phyloP scores from a whole-genome alignment of 1,140 invertebrate genomes.

The Melipona quadrifasciata region DNA sequence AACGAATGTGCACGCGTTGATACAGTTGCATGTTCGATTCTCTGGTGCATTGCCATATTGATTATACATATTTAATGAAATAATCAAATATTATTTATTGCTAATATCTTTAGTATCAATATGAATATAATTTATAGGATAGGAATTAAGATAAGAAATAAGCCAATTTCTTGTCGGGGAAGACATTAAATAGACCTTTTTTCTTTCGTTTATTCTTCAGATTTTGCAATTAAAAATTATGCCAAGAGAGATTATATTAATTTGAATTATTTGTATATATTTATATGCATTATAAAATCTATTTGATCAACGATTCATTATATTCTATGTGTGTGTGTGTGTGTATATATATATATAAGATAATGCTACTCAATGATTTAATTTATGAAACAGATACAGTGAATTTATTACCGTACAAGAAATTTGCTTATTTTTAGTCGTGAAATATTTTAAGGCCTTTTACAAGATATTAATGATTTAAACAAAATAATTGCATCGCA shows the following conservation, averaged over 20 bases:
- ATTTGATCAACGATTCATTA: too few species aligned
- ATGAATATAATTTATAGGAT: constrained; percentile 7
- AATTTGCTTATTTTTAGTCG: constrained; percentile 27
- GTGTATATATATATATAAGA: too few species aligned
- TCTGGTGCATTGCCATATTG: constrained; percentile 46
- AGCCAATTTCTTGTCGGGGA: constrained; percentile 15
- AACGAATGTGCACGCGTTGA: constrained; percentile 9
- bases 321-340: too few species aligned
- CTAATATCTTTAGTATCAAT: constrained; percentile 9
- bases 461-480: background rate
- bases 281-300: too few species aligned
- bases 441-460: constrained; percentile 4
- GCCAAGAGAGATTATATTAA: too few species aligned
- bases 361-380: background rate
- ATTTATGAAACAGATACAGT: background rate
- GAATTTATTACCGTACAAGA: background rate
- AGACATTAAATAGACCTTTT: background rate
- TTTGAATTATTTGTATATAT: too few species aligned
- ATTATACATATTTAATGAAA: constrained; percentile 39
- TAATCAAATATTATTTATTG: constrained; percentile 39
- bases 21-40: constrained; percentile 4
- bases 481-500: background rate
- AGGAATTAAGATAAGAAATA: constrained; percentile 9
- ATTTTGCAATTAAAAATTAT: background rate
- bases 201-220: background rate